A percentile compares a stretch with the other conserved stretches of the same genome.
phyloP scores from a whole-genome alignment of 30 jellyfish, hydroid and myxozoan genomes.

The Catostylus mosaicus region DNA sequence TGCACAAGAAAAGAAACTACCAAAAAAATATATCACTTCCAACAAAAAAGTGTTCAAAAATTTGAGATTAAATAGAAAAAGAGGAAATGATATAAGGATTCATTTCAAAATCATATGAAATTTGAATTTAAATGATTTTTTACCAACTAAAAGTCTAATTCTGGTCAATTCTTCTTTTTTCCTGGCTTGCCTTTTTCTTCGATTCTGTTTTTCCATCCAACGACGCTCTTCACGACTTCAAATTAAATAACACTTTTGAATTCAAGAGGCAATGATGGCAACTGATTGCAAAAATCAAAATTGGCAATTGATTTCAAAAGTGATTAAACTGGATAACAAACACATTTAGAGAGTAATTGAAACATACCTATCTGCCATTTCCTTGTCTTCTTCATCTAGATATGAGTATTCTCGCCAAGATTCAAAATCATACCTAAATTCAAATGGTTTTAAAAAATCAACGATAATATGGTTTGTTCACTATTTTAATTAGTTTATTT shows the following conservation, averaged over 20 bases:
- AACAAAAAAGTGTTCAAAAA: no score
- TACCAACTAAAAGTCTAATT: conserved; percentile 86
- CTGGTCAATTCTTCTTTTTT: conserved; percentile 91
- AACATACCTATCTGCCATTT: conserved; percentile 77
- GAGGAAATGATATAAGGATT: no score
- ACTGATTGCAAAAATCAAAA: no score
- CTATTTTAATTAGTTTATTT: no score
- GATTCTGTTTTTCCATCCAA: conserved; percentile 91
- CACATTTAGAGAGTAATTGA: no score
- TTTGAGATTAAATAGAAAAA: no score
- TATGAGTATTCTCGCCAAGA: conserved; percentile 93
- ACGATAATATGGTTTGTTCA: no score
- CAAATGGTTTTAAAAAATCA: not conserved
- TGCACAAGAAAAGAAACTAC: no score
- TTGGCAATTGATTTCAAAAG: no score
- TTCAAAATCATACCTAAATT: conserved; percentile 86
- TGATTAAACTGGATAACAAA: no score
- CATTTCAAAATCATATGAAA: not conserved
- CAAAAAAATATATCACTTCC: no score
- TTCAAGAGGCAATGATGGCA: no score
- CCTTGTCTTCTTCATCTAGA: conserved; percentile 90
- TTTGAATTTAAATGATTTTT: not conserved
- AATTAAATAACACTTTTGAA: not conserved
- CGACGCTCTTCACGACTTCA: conserved; percentile 97
- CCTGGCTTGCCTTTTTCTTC: conserved; percentile 70